A percentile compares a stretch with the other conserved stretches of the same genome.
Evolutionary conservation across 2,888 invertebrate genomes (phyloP).

Genomic region (Drosophila mulleri): DNA sequence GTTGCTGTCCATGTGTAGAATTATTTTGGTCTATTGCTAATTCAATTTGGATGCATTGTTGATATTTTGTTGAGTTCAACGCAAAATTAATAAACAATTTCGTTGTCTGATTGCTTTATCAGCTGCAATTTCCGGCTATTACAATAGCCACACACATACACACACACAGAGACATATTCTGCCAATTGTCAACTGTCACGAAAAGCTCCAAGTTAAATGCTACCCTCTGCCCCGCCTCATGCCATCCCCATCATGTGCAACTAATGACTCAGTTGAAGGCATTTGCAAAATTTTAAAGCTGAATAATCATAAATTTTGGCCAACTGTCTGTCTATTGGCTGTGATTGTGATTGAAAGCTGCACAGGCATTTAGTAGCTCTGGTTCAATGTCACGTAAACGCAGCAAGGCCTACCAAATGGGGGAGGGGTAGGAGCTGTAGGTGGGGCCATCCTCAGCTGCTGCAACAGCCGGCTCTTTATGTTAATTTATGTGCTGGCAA

Average conservation of each 20-base stretch:
- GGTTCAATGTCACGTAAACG: slow-evolving; percentile 77
- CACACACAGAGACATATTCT: slow-evolving; percentile 9
- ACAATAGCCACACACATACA: slow-evolving; percentile 9
- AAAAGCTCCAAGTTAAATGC: slow-evolving; percentile 30
- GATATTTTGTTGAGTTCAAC: slow-evolving; percentile 28
- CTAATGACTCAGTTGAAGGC: slow-evolving; percentile 35
- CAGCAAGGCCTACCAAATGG: slow-evolving; percentile 45
- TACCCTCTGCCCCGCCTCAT: background rate
- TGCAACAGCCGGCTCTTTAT: slow-evolving; percentile 58
- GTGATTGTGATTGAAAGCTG: slow-evolving; percentile 47
- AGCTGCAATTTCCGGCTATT: slow-evolving; percentile 57
- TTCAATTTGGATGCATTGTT: slow-evolving; percentile 18
- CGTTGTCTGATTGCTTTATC: slow-evolving; percentile 47
- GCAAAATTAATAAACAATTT: slow-evolving; percentile 52
- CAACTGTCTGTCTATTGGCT: slow-evolving; percentile 23
- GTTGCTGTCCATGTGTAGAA: background rate
- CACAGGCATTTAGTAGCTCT: slow-evolving; percentile 60
- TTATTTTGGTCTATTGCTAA: background rate
- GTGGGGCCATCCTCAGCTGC: background rate
- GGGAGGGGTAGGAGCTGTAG: too few species aligned
- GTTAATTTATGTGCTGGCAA: slow-evolving; percentile 79
- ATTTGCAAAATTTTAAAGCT: slow-evolving; percentile 43
- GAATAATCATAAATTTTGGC: slow-evolving; percentile 44
- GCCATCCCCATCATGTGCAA: background rate
- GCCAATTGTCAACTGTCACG: slow-evolving; percentile 70